Percentiles rank a stretch among this genome's conserved stretches.
phyloP scores from a whole-genome alignment of 2,113 vertebrate species.

The Otocyon megalotis region DNA sequence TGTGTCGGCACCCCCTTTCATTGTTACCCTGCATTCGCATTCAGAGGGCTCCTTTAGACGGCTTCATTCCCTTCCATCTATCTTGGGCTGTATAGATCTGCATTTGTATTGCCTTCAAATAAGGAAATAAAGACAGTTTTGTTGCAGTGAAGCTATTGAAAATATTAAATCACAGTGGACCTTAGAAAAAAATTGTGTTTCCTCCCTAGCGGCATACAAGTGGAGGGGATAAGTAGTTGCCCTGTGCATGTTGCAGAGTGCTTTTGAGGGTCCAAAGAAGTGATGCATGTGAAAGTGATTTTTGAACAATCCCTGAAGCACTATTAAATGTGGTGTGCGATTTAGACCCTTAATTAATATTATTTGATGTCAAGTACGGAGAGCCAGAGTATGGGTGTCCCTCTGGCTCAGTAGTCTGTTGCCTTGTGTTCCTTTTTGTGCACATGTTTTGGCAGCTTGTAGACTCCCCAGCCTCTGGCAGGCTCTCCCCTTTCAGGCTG shows the following conservation, averaged over 20 bases:
- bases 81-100: neutral
- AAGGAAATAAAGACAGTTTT: neutral
- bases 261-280: neutral
- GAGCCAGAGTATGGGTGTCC: neutral
- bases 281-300: neutral
- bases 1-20: too few species aligned
- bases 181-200: neutral
- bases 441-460: neutral
- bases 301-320: neutral
- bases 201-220: accelerated
- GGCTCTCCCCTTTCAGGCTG: neutral
- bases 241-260: accelerated
- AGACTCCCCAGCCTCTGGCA: neutral
- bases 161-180: neutral
- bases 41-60: neutral
- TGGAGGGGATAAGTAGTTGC: neutral
- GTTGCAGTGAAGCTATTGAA: neutral
- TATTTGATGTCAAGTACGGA: neutral
- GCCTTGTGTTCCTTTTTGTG: neutral
- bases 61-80: neutral
- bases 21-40: too few species aligned
- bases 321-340: accelerated
- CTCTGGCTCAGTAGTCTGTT: neutral
- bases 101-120: neutral
- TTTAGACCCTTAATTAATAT: neutral